Evolutionary conservation across 2,113 vertebrate species (phyloP).

Genomic region (Indri indri): DNA sequence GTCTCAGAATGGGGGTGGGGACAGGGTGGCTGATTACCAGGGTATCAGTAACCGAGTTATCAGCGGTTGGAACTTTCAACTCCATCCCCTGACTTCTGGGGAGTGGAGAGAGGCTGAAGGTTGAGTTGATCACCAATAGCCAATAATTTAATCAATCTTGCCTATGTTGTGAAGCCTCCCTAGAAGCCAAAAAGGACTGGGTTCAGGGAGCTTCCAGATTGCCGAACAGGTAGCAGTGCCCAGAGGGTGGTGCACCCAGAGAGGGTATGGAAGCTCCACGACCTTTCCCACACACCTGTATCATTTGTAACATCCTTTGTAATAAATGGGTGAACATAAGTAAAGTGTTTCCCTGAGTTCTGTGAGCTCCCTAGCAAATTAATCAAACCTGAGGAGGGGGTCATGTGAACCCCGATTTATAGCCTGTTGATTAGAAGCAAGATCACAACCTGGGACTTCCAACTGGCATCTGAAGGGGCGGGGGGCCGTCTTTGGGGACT

Average conservation of each 20-base stretch:
- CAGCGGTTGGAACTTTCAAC: background rate
- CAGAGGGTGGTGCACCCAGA: background rate
- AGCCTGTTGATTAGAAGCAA: background rate
- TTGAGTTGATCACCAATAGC: background rate
- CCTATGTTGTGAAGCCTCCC: background rate
- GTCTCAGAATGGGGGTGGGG: background rate
- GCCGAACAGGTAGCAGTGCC: background rate
- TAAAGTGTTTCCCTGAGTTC: background rate
- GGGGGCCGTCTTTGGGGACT: background rate
- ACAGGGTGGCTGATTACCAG: too few species aligned
- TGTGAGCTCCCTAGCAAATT: background rate
- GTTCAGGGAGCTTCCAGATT: background rate
- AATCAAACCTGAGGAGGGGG: background rate
- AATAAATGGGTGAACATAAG: background rate
- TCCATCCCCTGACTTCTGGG: background rate
- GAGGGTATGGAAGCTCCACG: too few species aligned
- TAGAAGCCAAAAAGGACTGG: background rate
- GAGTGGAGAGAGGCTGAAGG: background rate
- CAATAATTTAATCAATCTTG: background rate
- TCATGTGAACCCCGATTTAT: background rate
- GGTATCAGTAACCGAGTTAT: background rate
- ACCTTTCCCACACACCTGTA: background rate
- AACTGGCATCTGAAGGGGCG: background rate
- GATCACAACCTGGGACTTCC: background rate
- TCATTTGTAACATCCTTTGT: background rate